phyloP scores from a whole-genome alignment of 2,113 vertebrate species.

The Cottus gobio region DNA sequence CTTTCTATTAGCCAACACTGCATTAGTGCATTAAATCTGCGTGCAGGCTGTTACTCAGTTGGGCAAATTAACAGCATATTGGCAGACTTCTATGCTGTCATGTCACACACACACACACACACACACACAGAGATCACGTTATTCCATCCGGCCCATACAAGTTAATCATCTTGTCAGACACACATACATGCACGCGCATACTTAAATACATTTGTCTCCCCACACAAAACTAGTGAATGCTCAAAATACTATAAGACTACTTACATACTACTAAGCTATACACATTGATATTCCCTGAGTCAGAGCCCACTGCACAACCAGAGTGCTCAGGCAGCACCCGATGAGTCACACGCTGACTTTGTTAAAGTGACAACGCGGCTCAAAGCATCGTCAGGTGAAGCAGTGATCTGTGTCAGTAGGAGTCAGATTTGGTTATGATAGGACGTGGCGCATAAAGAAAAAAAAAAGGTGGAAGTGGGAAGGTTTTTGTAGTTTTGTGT shows the following conservation, averaged over 20 bases:
- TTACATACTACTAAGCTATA: background rate
- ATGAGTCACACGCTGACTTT: constrained; percentile 54
- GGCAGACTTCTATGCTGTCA: constrained; percentile 19
- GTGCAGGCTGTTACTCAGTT: constrained; percentile 42
- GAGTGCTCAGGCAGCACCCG: constrained; percentile 39
- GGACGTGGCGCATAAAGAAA: background rate
- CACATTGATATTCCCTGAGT: constrained; percentile 46
- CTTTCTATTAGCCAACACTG: constrained; percentile 57
- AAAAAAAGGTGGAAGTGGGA: background rate
- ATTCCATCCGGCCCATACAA: background rate
- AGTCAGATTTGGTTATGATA: background rate
- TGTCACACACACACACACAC: background rate
- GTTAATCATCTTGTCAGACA: constrained; percentile 27
- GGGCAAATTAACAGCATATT: constrained; percentile 55
- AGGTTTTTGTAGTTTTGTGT: background rate
- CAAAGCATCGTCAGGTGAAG: background rate
- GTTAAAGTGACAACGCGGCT: constrained; percentile 40
- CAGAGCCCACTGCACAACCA: constrained; percentile 5
- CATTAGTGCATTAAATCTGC: constrained; percentile 58
- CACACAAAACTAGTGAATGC: constrained; percentile 4
- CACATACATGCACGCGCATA: background rate
- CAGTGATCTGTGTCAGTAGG: background rate
- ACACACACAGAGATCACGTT: background rate
- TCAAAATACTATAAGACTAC: background rate
- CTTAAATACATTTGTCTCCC: background rate